phyloP scores from a whole-genome alignment of 1,140 invertebrate species.

The Drosophila nannoptera region DNA sequence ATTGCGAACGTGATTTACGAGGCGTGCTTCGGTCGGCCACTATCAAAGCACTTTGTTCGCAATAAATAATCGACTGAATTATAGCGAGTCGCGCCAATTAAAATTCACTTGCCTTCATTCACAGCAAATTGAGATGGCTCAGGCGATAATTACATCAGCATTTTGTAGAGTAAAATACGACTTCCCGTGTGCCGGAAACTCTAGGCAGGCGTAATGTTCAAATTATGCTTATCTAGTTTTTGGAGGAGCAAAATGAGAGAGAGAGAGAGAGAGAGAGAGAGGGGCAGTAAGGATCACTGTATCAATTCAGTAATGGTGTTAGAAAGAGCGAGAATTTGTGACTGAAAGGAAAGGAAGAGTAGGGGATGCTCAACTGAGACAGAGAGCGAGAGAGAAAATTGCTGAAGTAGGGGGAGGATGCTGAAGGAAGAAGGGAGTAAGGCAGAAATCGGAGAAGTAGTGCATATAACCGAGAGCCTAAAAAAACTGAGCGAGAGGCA shows the following conservation, averaged over 20 bases:
- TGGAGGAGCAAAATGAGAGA: background rate
- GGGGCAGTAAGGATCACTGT: too few relatives aligned
- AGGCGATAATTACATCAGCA: slow-evolving; percentile 3
- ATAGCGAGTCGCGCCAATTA: background rate
- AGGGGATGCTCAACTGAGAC: too few relatives aligned
- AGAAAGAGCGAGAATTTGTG: too few relatives aligned
- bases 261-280: background rate
- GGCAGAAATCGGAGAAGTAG: too few relatives aligned
- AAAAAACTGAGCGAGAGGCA: background rate
- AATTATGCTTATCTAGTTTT: too few relatives aligned
- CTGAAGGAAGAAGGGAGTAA: background rate
- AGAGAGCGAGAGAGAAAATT: too few relatives aligned
- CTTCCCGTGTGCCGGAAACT: too few relatives aligned
- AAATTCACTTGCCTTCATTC: slow-evolving; percentile 21
- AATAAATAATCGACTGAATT: slow-evolving; percentile 19
- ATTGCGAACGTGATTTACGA: slow-evolving; percentile 15
- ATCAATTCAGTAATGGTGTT: too few relatives aligned
- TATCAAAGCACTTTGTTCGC: slow-evolving; percentile 9
- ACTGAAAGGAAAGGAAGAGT: too few relatives aligned
- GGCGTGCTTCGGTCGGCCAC: background rate
- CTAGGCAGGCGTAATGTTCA: too few relatives aligned
- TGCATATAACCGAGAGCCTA: too few relatives aligned
- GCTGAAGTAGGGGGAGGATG: background rate
- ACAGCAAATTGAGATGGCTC: background rate
- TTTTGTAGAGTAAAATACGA: too few relatives aligned